Percentiles rank a stretch among this genome's conserved stretches.
Evolutionary conservation across 2,888 invertebrate genomes (phyloP).

Genomic region (Heteromyza rotundicornis): DNA sequence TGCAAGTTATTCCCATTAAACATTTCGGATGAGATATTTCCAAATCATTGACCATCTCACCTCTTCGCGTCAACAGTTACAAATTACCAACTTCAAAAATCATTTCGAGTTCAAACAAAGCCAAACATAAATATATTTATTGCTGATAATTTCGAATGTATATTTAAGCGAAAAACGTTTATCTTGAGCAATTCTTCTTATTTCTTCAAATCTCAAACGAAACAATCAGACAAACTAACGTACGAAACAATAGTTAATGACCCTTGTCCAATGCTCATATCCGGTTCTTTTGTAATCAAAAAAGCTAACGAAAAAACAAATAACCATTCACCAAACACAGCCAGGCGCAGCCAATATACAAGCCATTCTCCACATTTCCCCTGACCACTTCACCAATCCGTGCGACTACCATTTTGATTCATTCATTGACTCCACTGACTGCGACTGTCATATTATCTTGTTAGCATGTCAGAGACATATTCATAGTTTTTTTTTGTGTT

Average conservation of each 20-base stretch:
- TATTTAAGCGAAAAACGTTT: constrained; percentile 18
- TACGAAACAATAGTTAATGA: constrained; percentile 20
- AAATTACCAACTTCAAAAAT: not conserved
- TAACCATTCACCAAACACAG: too few relatives aligned
- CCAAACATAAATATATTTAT: not conserved
- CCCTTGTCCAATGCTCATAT: constrained; percentile 16
- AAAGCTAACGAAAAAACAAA: too few relatives aligned
- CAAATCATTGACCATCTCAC: too few relatives aligned
- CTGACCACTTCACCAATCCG: too few relatives aligned
- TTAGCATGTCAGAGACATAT: constrained; percentile 42
- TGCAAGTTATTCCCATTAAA: too few relatives aligned
- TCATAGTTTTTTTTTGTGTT: too few relatives aligned
- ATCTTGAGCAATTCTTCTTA: constrained; percentile 10
- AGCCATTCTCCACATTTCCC: too few relatives aligned
- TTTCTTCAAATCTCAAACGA: not conserved
- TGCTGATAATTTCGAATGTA: not conserved
- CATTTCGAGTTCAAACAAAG: not conserved
- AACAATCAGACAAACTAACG: too few relatives aligned
- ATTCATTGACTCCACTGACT: constrained; percentile 44
- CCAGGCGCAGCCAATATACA: too few relatives aligned
- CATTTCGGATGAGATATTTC: too few relatives aligned
- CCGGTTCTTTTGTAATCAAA: constrained; percentile 14
- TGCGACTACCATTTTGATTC: constrained; percentile 36
- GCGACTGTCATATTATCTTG: constrained; percentile 52
- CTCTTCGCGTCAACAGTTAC: not conserved